Conservation (phyloP, 2,888 invertebrate genomes). For the Dynastes maya region DNA sequence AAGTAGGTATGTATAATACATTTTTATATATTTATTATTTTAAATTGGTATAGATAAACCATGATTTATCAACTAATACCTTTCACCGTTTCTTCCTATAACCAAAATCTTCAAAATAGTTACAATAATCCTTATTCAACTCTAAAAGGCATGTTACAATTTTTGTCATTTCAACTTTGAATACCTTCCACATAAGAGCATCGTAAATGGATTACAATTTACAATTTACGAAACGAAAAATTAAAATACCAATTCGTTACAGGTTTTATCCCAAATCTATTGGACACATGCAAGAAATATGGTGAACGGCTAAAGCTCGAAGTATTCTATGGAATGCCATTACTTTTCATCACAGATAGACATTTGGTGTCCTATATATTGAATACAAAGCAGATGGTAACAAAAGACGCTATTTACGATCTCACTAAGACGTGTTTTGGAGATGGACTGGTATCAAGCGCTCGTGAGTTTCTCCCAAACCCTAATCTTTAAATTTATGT, state of each 20-base stretch:
- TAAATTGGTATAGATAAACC: too few relatives aligned
- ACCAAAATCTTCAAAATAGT: too few relatives aligned
- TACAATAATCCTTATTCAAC: too few relatives aligned
- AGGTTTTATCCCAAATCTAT: not conserved
- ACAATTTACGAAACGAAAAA: too few relatives aligned
- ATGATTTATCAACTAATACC: too few relatives aligned
- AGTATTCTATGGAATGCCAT: conserved; percentile 5
- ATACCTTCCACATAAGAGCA: too few relatives aligned
- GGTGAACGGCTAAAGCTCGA: conserved; percentile 3
- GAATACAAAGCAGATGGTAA: conserved; percentile 57
- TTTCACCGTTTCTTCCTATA: too few relatives aligned
- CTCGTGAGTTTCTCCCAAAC: conserved; percentile 54
- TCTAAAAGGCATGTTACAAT: too few relatives aligned
- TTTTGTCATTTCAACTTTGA: not conserved
- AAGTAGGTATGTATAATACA: not conserved
- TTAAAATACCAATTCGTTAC: not conserved
- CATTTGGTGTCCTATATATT: conserved; percentile 46
- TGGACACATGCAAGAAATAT: conserved; percentile 1
- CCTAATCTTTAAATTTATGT: not conserved
- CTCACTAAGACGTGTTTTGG: conserved; percentile 60
- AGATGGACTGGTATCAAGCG: conserved; percentile 59
- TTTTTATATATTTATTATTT: too few relatives aligned
- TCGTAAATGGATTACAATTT: too few relatives aligned
- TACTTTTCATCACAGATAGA: conserved; percentile 7
- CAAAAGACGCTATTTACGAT: conserved; percentile 58